Evolutionary conservation across 2,888 invertebrate species (phyloP).

Genomic region (Megastigmus dorsalis): DNA sequence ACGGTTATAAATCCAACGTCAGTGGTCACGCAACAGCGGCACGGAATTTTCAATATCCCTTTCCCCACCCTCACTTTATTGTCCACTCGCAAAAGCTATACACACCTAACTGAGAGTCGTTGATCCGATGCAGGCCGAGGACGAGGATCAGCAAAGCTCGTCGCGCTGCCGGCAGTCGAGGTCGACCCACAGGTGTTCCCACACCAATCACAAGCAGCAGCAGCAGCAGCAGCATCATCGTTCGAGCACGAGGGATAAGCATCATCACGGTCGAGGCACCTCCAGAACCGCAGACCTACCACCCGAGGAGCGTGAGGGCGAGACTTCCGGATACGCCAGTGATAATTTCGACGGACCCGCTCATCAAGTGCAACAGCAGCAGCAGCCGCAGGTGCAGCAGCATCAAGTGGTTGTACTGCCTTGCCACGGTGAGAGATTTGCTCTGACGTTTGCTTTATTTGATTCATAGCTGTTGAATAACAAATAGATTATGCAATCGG

Average conservation of each 20-base stretch:
- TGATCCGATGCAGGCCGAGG: background rate
- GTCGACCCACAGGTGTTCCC: constrained; percentile 56
- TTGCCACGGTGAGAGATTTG: constrained; percentile 34
- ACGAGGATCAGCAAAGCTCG: background rate
- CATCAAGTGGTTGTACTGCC: constrained; percentile 24
- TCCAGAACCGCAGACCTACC: too few species aligned
- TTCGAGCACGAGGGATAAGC: constrained; percentile 26
- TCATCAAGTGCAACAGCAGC: constrained; percentile 75
- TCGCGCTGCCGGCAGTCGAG: constrained; percentile 31
- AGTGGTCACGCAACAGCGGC: background rate
- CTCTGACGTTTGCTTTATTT: background rate
- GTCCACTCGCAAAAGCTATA: too few species aligned
- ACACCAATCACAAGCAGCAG: constrained; percentile 73
- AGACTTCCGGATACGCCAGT: constrained; percentile 90
- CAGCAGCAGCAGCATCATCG: constrained; percentile 60
- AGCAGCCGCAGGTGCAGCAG: constrained; percentile 4
- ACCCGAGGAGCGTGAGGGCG: constrained; percentile 73
- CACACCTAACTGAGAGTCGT: too few species aligned
- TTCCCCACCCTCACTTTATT: too few species aligned
- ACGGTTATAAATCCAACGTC: constrained; percentile 21
- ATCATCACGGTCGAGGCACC: too few species aligned
- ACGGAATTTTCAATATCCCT: too few species aligned
- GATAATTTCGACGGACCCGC: constrained; percentile 78
- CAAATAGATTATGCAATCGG: too few species aligned
- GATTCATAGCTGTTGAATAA: too few species aligned